Evolutionary conservation across 2,888 invertebrate genomes (phyloP).

Genomic region (Chironomus riparius): DNA sequence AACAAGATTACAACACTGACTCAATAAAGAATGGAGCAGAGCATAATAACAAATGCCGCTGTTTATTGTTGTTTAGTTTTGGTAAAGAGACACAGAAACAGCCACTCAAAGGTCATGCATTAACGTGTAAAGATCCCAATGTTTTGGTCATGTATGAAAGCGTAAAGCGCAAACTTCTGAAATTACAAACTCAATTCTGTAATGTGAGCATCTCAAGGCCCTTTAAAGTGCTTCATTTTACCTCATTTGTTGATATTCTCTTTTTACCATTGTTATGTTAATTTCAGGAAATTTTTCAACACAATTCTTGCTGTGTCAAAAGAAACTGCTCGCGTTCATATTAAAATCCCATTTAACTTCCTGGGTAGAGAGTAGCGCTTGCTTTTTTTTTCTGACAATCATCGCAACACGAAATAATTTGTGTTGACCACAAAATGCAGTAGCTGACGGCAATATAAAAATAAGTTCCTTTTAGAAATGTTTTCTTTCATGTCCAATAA

Average conservation of each 20-base stretch:
- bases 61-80: too few relatives aligned
- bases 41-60: too few relatives aligned
- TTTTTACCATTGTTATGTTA: background rate
- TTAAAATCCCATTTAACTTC: background rate
- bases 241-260: background rate
- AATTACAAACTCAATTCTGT: background rate
- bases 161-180: too few relatives aligned
- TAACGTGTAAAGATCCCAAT: too few relatives aligned
- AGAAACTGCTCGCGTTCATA: background rate
- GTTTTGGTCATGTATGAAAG: too few relatives aligned
- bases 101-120: background rate
- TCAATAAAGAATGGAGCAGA: too few relatives aligned
- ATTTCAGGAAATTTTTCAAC: background rate
- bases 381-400: too few relatives aligned
- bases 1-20: too few relatives aligned
- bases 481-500: background rate
- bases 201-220: background rate
- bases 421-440: background rate
- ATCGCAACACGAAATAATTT: background rate
- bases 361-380: background rate
- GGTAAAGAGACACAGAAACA: too few relatives aligned
- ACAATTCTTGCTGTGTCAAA: too few relatives aligned
- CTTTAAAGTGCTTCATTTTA: background rate
- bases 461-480: background rate
- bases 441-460: background rate